Percentiles rank a stretch among this genome's conserved stretches.
Evolutionary conservation across 2,797 vertebrate genomes (phyloP).

Genomic region (Enteromius radiatus): DNA sequence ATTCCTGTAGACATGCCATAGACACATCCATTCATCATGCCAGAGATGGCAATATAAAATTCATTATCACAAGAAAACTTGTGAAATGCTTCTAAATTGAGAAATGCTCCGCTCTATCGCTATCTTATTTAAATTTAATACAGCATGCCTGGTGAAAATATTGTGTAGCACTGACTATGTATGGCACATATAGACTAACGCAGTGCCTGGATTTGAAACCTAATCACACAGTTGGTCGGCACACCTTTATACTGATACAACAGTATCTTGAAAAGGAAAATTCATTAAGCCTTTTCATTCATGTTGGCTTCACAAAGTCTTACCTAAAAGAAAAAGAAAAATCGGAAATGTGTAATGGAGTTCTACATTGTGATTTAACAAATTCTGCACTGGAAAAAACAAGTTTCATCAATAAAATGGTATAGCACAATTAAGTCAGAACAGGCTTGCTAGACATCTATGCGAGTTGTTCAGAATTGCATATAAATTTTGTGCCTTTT

Average conservation of each 20-base stretch:
- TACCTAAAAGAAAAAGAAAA: neutral
- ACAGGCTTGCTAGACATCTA: neutral
- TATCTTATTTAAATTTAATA: conserved; percentile 30
- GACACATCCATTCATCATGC: conserved; percentile 39
- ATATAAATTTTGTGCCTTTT: no score
- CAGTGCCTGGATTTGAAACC: neutral
- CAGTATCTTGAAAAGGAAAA: conserved; percentile 12
- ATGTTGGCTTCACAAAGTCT: neutral
- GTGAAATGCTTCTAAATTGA: conserved; percentile 32
- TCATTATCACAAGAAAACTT: conserved; percentile 37
- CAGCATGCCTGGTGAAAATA: conserved; percentile 5
- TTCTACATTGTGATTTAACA: neutral
- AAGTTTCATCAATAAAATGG: neutral
- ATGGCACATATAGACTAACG: neutral
- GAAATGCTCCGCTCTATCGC: conserved; percentile 2
- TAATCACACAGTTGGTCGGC: neutral
- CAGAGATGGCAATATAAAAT: conserved; percentile 38
- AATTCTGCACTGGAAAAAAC: neutral
- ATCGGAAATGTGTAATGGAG: neutral
- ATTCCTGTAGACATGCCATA: conserved; percentile 25
- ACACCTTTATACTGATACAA: neutral
- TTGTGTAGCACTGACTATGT: neutral
- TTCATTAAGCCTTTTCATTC: neutral
- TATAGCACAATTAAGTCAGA: neutral
- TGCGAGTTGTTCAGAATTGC: no score